These are phyloP conservation scores for Ferdinandea cuprea DNA, from an alignment of 2,888 invertebrate genomes.

Conservation along the genomic window DNA sequence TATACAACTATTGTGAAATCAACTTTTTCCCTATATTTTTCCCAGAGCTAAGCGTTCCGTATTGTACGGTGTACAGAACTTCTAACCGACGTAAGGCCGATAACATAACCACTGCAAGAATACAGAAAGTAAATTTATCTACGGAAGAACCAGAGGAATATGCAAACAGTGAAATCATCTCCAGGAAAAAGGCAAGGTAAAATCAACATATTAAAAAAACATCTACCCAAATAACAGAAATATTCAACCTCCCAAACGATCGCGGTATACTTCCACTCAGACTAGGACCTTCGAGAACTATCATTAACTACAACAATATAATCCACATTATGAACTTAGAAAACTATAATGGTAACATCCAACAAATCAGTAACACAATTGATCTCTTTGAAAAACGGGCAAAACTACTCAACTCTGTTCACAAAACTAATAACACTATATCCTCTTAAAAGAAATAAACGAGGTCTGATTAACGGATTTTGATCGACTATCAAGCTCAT, in stretches of 20 bases:
- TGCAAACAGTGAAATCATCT: slow-evolving; percentile 42
- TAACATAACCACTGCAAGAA: too few species aligned
- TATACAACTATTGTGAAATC: too few species aligned
- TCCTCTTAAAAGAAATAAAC: too few species aligned
- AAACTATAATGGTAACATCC: slow-evolving; percentile 13
- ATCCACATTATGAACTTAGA: too few species aligned
- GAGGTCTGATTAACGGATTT: too few species aligned
- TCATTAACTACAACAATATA: slow-evolving; percentile 19
- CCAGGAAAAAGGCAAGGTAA: slow-evolving; percentile 50
- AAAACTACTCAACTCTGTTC: too few species aligned
- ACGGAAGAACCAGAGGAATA: slow-evolving; percentile 40
- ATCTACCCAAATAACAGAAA: slow-evolving; percentile 19
- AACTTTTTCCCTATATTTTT: too few species aligned
- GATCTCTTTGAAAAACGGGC: neutral
- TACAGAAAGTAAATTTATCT: slow-evolving; percentile 13
- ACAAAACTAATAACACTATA: too few species aligned
- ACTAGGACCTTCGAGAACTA: slow-evolving; percentile 29
- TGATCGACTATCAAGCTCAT: slow-evolving; percentile 13
- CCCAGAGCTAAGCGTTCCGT: too few species aligned
- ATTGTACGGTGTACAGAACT: too few species aligned
- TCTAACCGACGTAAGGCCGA: too few species aligned
- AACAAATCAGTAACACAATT: slow-evolving; percentile 7
- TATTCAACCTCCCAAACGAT: slow-evolving; percentile 14
- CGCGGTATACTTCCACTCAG: slow-evolving; percentile 23
- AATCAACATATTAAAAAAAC: too few species aligned